Conservation (phyloP, 2,888 invertebrate genomes). For the Leptura quadrifasciata region DNA sequence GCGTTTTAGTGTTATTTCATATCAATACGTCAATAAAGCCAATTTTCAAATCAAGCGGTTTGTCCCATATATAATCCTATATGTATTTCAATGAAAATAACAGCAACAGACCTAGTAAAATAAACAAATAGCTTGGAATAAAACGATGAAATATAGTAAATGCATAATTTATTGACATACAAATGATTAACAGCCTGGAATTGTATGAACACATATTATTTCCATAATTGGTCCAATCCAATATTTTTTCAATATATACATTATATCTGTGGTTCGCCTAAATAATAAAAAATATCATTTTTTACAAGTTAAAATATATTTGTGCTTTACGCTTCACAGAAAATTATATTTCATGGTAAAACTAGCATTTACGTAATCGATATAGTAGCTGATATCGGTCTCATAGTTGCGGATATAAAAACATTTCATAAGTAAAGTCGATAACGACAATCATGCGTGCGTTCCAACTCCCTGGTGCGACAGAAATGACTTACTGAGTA, state of each 20-base stretch:
- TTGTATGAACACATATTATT: constrained; percentile 8
- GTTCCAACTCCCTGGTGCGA: too few relatives aligned
- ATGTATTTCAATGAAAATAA: constrained; percentile 1
- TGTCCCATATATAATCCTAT: constrained; percentile 5
- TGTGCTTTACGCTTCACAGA: too few relatives aligned
- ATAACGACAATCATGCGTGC: too few relatives aligned
- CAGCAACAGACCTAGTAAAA: not conserved
- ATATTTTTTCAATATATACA: not conserved
- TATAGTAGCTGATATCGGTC: too few relatives aligned
- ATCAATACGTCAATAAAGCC: not conserved
- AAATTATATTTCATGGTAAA: too few relatives aligned
- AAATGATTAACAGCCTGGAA: not conserved
- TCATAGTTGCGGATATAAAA: too few relatives aligned
- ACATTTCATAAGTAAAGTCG: too few relatives aligned
- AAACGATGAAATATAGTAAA: constrained; percentile 14
- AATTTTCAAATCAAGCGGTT: not conserved
- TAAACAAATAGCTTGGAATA: constrained; percentile 13
- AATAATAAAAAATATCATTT: too few relatives aligned
- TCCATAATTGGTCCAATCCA: not conserved
- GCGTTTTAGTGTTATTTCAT: not conserved
- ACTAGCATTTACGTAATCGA: too few relatives aligned
- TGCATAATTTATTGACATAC: not conserved
- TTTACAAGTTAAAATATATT: too few relatives aligned
- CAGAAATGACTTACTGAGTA: too few relatives aligned
- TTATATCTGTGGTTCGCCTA: too few relatives aligned